Evolutionary conservation across 2,888 invertebrate species (phyloP).

Genomic region (Zaprionus lineosus): DNA sequence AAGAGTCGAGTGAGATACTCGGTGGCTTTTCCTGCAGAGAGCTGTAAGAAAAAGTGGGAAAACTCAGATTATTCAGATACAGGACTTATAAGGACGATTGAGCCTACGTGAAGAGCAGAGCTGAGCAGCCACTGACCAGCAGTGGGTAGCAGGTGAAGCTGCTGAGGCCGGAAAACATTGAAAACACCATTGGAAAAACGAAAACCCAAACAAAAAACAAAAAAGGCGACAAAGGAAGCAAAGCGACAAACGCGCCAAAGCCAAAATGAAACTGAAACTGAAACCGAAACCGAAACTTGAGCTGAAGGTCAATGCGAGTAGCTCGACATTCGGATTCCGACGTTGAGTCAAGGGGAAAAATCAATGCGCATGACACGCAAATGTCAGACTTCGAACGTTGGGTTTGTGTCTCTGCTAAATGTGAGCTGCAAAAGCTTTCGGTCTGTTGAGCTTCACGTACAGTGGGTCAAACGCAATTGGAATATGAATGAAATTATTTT

Average conservation of each 20-base stretch:
- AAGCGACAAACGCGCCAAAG: constrained; percentile 55
- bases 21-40: constrained; percentile 79
- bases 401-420: constrained; percentile 34
- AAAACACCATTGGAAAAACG: constrained; percentile 58
- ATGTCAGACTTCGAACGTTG: not conserved
- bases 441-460: not conserved
- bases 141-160: constrained; percentile 80
- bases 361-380: constrained; percentile 48
- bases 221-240: constrained; percentile 54
- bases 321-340: constrained; percentile 22
- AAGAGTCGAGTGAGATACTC: constrained; percentile 44
- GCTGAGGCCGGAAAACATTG: constrained; percentile 79
- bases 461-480: constrained; percentile 24
- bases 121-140: constrained; percentile 80
- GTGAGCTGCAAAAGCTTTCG: constrained; percentile 16
- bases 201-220: constrained; percentile 60
- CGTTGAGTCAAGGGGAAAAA: not conserved
- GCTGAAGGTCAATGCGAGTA: constrained; percentile 66
- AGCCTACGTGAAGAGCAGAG: constrained; percentile 73
- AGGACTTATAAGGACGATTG: not conserved
- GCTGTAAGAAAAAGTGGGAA: constrained; percentile 42
- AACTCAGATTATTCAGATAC: not conserved
- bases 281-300: too few relatives aligned
- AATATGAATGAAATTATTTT: too few relatives aligned
- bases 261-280: constrained; percentile 51